Evolutionary conservation across 1,140 invertebrate genomes (phyloP).

Genomic region (Dendrolimus punctatus): DNA sequence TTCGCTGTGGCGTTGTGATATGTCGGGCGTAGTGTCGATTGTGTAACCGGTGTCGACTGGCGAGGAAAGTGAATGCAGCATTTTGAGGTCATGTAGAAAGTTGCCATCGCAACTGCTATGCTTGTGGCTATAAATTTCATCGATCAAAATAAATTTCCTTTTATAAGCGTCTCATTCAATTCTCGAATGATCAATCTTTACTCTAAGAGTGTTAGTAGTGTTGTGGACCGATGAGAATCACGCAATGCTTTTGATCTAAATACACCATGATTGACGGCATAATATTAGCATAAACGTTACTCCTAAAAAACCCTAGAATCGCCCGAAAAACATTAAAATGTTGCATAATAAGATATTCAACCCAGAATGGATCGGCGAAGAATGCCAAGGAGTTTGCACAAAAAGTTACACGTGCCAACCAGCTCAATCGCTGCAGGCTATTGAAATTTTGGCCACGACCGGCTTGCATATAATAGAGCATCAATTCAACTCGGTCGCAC

Average conservation of each 20-base stretch:
- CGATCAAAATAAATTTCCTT: no score
- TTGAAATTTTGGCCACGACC: slow-evolving; percentile 62
- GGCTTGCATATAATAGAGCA: slow-evolving; percentile 53
- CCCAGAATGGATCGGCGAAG: slow-evolving; percentile 44
- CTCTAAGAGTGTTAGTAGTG: no score
- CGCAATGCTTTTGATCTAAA: slow-evolving; percentile 23
- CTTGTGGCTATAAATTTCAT: slow-evolving; percentile 14
- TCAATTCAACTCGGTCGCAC: slow-evolving; percentile 39
- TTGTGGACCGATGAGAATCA: slow-evolving; percentile 7
- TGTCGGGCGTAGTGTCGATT: slow-evolving; percentile 57
- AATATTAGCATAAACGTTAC: slow-evolving; percentile 28
- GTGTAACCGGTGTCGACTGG: slow-evolving; percentile 63
- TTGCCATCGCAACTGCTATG: slow-evolving; percentile 37
- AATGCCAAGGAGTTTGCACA: slow-evolving; percentile 62
- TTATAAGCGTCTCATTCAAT: no score
- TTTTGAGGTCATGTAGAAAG: slow-evolving; percentile 70
- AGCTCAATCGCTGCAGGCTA: slow-evolving; percentile 57
- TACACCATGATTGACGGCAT: slow-evolving; percentile 21
- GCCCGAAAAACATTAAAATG: slow-evolving; percentile 38
- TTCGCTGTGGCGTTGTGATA: slow-evolving; percentile 31
- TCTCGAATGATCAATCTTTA: no score
- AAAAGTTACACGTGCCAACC: slow-evolving; percentile 68
- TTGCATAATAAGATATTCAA: slow-evolving; percentile 67
- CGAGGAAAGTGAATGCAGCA: slow-evolving; percentile 69
- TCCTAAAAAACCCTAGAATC: slow-evolving; percentile 24